These are phyloP conservation scores for Agrilus cyanescens DNA, from an alignment of 2,888 invertebrate genomes.

Conservation along the genomic window DNA sequence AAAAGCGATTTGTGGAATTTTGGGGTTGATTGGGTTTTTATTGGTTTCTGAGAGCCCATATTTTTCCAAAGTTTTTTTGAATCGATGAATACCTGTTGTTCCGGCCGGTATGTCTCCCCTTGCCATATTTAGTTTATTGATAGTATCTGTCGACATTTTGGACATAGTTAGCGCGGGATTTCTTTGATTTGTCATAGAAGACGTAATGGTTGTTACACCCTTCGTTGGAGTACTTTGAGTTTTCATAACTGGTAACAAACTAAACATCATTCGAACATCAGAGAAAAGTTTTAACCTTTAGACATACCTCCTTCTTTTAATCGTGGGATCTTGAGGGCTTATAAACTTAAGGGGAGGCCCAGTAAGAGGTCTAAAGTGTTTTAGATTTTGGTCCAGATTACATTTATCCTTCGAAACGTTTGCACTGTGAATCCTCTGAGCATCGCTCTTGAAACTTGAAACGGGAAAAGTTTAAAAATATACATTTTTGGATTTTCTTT, in stretches of 20 bases:
- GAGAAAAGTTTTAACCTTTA: slow-evolving; percentile 5
- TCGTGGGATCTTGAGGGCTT: slow-evolving; percentile 11
- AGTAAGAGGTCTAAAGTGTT: slow-evolving; percentile 10
- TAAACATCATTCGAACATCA: slow-evolving; percentile 34
- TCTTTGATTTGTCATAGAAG: no score
- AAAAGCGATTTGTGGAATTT: no score
- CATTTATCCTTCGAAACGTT: slow-evolving; percentile 3
- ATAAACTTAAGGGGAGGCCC: slow-evolving; percentile 10
- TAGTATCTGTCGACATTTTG: no score
- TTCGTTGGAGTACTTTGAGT: slow-evolving; percentile 17
- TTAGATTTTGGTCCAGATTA: background rate
- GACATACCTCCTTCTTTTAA: slow-evolving; percentile 18
- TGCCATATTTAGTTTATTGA: no score
- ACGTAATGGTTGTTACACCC: background rate
- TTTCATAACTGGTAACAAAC: slow-evolving; percentile 28
- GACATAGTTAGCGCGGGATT: no score
- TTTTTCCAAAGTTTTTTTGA: no score
- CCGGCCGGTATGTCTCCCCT: no score
- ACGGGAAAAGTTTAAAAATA: background rate
- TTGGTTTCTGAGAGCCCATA: no score
- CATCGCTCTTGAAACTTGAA: background rate
- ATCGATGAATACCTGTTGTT: no score
- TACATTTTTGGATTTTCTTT: no score
- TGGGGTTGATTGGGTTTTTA: no score
- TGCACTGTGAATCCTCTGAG: slow-evolving; percentile 13